Evolutionary conservation across 2,113 vertebrate genomes (phyloP), one percentile per base, ranked within the genome.

Genomic region (Catharus minimus): DNA sequence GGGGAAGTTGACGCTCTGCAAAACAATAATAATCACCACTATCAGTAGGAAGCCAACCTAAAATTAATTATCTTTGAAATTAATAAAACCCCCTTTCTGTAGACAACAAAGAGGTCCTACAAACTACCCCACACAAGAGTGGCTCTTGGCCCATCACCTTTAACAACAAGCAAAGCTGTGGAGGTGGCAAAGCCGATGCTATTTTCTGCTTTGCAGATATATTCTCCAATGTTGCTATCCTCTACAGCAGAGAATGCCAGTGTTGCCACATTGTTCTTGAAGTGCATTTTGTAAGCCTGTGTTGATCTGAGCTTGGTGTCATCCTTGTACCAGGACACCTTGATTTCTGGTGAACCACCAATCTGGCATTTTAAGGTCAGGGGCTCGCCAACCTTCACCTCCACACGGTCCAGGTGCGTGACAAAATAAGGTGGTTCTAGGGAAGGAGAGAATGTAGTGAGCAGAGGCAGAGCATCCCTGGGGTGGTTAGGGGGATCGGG

Each of bases 281-380:
- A 99, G 68, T 99, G 98, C 96, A 99, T 97, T 97, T 97, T 99
- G 80, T 98, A 99, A 83, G 97, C 98, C 67, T 98, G 98, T 73
- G 98, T 98, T 60, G 99, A 99, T 64, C 99, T 97, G 62, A 99
- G 97, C 86, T 99, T 99, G 33, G 99, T 98, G 74, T 99, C 99
- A 5, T 98, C 99, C 96, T 99, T 99, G 94, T 99, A 99, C 99
- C 99, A 99, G 67, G 99, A 98, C 93, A 99, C 98, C 92, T 98
- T 99, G 87, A 99, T 99, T 97, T 99, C 99, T 85, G 99, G 99
- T 1, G 99, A 99, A 74, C 99, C 99, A 4, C 97, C 98, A 30
- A 99, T 98, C 95, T 98, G 98, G 89, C 99, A 99, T 96, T 98
- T 98, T 72, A 99, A 98, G 94, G 98, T 97, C 87, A 97, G 95